A percentile compares a stretch with the other conserved stretches of the same genome.
phyloP scores from a whole-genome alignment of 2,888 invertebrate genomes.

The Tryphoninae sp. region DNA sequence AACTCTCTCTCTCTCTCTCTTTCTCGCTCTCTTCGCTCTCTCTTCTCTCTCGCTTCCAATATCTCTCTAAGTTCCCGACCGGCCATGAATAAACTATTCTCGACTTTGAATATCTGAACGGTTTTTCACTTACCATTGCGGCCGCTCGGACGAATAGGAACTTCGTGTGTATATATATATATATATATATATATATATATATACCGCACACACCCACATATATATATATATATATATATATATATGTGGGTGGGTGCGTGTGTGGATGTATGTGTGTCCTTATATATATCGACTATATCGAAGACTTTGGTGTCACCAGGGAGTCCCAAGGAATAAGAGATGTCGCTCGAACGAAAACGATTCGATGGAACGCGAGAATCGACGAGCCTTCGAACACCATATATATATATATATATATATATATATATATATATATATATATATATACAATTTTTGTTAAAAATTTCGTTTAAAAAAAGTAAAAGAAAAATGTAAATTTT shows the following conservation, averaged over 20 bases:
- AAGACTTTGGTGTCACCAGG: conserved; percentile 26
- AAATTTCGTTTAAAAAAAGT: neutral
- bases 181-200: neutral
- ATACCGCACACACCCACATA: no score
- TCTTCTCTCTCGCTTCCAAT: conserved; percentile 75
- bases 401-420: neutral
- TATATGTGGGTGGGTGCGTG: no score
- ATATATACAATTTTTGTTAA: neutral
- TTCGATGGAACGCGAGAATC: conserved; percentile 10
- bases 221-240: conserved; percentile 1
- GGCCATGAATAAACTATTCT: conserved; percentile 81
- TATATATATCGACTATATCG: neutral
- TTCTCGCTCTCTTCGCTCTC: conserved; percentile 59
- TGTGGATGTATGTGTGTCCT: no score
- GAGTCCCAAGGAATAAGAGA: conserved; percentile 10
- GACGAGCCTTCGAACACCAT: neutral
- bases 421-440: neutral
- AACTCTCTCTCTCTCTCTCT: conserved; percentile 59
- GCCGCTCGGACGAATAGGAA: conserved; percentile 18
- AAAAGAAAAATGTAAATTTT: neutral
- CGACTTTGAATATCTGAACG: conserved; percentile 81
- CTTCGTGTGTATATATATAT: conserved; percentile 5
- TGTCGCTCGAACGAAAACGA: conserved; percentile 26
- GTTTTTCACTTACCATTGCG: conserved; percentile 39
- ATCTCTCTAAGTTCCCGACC: conserved; percentile 80